Evolutionary conservation across 2,797 vertebrate genomes (phyloP).

Genomic region (Lagodon rhomboides): DNA sequence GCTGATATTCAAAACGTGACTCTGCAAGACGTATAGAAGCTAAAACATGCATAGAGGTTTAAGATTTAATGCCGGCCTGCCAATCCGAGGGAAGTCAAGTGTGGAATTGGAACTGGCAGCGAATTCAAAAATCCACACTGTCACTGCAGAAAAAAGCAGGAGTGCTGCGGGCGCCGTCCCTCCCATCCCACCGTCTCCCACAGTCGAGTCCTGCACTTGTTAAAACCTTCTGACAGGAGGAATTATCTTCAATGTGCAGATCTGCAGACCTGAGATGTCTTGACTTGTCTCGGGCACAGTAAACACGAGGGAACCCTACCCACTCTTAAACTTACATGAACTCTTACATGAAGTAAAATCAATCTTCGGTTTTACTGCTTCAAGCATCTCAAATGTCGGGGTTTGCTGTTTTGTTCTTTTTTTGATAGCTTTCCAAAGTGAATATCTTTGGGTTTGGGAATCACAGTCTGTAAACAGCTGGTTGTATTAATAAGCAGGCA

Average conservation of each 20-base stretch:
- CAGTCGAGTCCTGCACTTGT: slow-evolving; percentile 65
- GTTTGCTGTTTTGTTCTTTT: neutral
- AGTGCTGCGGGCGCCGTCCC: slow-evolving; percentile 67
- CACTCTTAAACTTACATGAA: neutral
- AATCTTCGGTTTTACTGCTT: neutral
- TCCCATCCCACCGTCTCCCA: slow-evolving; percentile 61
- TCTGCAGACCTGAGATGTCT: slow-evolving; percentile 49
- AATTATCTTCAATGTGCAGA: slow-evolving; percentile 74
- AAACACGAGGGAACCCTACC: neutral
- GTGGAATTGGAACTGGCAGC: slow-evolving; percentile 77
- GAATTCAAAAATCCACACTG: slow-evolving; percentile 72
- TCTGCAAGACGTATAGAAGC: slow-evolving; percentile 21
- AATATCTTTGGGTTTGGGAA: too few species aligned
- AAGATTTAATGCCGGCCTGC: slow-evolving; percentile 50
- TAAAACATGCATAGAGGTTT: slow-evolving; percentile 48
- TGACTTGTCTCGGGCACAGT: slow-evolving; percentile 43
- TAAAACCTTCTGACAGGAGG: slow-evolving; percentile 74
- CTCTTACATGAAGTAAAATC: slow-evolving; percentile 6
- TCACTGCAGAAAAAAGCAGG: slow-evolving; percentile 64
- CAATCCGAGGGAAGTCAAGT: slow-evolving; percentile 70
- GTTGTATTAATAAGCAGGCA: too few species aligned
- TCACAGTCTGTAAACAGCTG: too few species aligned
- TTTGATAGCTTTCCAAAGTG: too few species aligned
- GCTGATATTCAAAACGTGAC: slow-evolving; percentile 40
- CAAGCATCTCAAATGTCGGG: neutral